Evolutionary conservation across 2,797 vertebrate genomes (phyloP).

Genomic region (Scolopax rusticola): DNA sequence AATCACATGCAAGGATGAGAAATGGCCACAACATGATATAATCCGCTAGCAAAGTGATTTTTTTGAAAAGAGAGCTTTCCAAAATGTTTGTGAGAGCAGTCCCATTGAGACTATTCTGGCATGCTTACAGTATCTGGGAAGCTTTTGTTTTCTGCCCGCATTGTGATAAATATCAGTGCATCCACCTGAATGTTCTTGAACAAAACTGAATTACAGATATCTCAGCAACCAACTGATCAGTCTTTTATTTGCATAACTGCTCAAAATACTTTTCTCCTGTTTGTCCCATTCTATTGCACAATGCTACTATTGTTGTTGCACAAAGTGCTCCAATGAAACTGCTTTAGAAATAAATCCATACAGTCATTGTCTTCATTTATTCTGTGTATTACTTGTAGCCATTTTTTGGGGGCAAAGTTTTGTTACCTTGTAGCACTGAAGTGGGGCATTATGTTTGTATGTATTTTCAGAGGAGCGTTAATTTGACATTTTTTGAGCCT

Average conservation of each 20-base stretch:
- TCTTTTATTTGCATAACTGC: background rate
- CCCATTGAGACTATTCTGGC: slow-evolving; percentile 37
- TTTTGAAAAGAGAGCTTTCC: slow-evolving; percentile 48
- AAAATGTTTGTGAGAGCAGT: slow-evolving; percentile 51
- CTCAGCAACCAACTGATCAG: background rate
- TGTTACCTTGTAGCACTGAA: background rate
- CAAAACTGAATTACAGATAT: background rate
- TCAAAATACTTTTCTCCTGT: background rate
- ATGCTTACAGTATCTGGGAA: background rate
- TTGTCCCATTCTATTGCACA: background rate
- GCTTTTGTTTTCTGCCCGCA: slow-evolving; percentile 21
- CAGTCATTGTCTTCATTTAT: background rate
- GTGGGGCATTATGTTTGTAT: background rate
- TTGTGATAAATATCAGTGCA: background rate
- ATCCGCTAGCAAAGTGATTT: slow-evolving; percentile 6
- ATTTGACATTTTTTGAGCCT: background rate
- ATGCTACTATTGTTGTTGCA: background rate
- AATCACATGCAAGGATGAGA: slow-evolving; percentile 39
- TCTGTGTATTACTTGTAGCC: background rate
- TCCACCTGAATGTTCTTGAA: slow-evolving; percentile 52
- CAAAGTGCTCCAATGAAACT: background rate
- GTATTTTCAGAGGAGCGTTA: background rate
- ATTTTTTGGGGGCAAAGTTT: background rate
- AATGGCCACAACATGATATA: background rate
- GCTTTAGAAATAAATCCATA: background rate